These are phyloP conservation scores for Chironomus riparius DNA, from an alignment of 2,888 invertebrate genomes.

Conservation along the genomic window DNA sequence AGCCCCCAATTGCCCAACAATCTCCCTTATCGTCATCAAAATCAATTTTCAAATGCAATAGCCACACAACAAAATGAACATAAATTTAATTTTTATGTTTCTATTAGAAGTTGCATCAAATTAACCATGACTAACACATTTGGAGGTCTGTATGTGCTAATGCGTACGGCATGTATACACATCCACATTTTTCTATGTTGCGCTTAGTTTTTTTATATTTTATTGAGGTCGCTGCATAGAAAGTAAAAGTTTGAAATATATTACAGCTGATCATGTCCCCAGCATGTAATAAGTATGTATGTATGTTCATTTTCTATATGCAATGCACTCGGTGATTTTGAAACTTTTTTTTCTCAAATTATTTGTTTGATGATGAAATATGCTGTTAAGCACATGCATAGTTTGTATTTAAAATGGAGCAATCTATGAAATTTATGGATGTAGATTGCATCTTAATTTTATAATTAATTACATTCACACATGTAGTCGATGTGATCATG, in stretches of 20 bases:
- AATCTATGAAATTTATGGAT: too few relatives aligned
- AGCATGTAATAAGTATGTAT: neutral
- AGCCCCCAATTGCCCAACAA: too few relatives aligned
- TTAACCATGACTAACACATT: conserved; percentile 22
- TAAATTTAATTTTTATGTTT: neutral
- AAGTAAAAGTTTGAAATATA: conserved; percentile 11
- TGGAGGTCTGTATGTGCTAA: neutral
- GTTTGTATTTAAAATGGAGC: too few relatives aligned
- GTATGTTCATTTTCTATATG: neutral
- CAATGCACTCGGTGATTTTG: neutral
- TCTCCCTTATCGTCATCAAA: too few relatives aligned
- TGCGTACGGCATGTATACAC: neutral
- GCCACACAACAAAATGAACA: too few relatives aligned
- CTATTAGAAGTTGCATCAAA: conserved; percentile 21
- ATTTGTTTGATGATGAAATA: too few relatives aligned
- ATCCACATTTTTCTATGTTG: neutral
- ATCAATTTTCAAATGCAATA: too few relatives aligned
- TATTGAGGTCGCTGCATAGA: conserved; percentile 25
- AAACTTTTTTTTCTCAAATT: neutral
- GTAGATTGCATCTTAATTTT: neutral
- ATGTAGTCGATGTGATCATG: neutral
- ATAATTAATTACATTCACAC: neutral
- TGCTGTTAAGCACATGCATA: too few relatives aligned
- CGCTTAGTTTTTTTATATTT: neutral
- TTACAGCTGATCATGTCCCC: neutral